Evolutionary conservation across 2,888 invertebrate species (phyloP), one percentile per base, ranked within the genome.

Genomic region (Rotaria sp.): DNA sequence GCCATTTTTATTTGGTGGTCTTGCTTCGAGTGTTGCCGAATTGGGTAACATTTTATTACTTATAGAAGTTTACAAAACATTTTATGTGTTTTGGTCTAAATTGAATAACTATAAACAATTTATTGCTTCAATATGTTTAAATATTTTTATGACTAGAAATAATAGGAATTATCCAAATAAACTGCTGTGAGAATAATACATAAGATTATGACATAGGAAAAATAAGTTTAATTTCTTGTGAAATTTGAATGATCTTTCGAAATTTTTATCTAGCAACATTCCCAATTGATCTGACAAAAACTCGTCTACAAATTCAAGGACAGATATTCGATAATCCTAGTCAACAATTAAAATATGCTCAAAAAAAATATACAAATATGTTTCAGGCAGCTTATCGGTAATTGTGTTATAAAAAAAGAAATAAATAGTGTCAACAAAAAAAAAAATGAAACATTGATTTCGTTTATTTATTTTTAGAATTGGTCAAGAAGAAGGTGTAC

Each of bases 201-300:
- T 45, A 45, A 5, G 11, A 45, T 11, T 8, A 45, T 8, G 11
- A n/a, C n/a, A n/a, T n/a, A n/a, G n/a, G n/a, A n/a, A n/a, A n/a
- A n/a, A n/a, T n/a, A n/a, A n/a, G n/a, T 50, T 50, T 50, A 50
- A 15, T 50, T 50, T 50, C 18, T 15, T 50, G 48, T 15, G 13
- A 50, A 50, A 50, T 50, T 50, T 13, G 0, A 13, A 50, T 50
- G 13, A 45, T 50, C 50, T 50, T 18, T 13, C 30, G 30, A 30
- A 59, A 55, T 24, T 59, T 59, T 1, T 67, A 5, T 80, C 1
- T 80, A 80, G 80, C 26, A 26, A 86, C 96, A 74, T 97, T 96
- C 92, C 96, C 96, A n/a, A 95, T 97, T 89, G 97, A 97, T 91
- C 95, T 96, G 52, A 95, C 96, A 41, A 97, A 97, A 92, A 96